Percentiles rank a stretch among this genome's conserved stretches.
Evolutionary conservation across 2,888 invertebrate species (phyloP).

Genomic region (Glyphotaelius pellucidus): DNA sequence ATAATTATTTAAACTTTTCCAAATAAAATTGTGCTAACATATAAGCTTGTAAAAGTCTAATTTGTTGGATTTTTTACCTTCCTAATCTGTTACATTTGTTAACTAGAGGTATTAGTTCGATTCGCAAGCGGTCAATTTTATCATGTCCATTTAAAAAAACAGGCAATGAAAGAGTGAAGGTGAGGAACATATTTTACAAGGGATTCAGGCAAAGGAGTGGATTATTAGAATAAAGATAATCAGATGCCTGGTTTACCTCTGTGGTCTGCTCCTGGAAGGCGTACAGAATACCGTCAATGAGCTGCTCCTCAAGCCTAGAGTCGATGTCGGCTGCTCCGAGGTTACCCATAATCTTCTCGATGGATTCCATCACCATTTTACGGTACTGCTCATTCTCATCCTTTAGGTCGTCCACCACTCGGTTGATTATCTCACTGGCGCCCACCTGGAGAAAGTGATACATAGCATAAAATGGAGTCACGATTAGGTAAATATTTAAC

Average conservation of each 20-base stretch:
- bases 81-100: too few species aligned
- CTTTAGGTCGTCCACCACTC: slow-evolving; percentile 99
- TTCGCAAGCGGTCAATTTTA: too few species aligned
- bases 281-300: slow-evolving; percentile 99
- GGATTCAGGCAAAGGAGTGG: too few species aligned
- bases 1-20: not conserved
- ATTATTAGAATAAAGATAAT: not conserved
- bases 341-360: slow-evolving; percentile 98
- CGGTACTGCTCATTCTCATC: slow-evolving; percentile 99
- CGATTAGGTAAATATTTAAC: not conserved
- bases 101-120: too few species aligned
- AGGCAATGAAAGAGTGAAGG: too few species aligned
- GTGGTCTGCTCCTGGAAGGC: slow-evolving; percentile 99
- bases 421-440: slow-evolving; percentile 98
- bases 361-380: slow-evolving; percentile 99
- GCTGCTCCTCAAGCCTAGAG: slow-evolving; percentile 97
- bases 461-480: not conserved
- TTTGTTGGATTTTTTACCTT: too few species aligned
- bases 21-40: not conserved
- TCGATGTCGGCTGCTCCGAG: slow-evolving; percentile 99
- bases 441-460: slow-evolving; percentile 81
- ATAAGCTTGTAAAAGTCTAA: too few species aligned
- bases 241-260: slow-evolving; percentile 79
- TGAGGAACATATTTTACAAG: too few species aligned
- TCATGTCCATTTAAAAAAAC: too few species aligned